Evolutionary conservation across 2,888 invertebrate species (phyloP).

Genomic region (Eudiplozoon nipponicum): DNA sequence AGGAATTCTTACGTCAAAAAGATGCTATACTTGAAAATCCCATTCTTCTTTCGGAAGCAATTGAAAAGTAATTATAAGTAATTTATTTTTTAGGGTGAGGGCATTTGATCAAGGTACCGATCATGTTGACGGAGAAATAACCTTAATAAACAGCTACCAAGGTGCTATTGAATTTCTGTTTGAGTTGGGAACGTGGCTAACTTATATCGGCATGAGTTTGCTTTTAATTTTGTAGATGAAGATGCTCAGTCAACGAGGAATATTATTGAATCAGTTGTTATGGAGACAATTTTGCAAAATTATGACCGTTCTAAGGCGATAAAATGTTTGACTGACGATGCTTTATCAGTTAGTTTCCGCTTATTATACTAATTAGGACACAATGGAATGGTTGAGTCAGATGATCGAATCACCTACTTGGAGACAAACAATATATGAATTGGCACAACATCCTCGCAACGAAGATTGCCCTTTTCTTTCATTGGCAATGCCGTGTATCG

Average conservation of each 20-base stretch:
- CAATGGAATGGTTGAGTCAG: conserved; percentile 11
- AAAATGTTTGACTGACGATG: neutral
- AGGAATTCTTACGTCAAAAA: conserved; percentile 1
- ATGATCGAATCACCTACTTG: conserved; percentile 13
- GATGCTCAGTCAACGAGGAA: neutral
- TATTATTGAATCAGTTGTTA: conserved; percentile 2
- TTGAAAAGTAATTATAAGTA: neutral
- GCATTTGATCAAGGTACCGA: neutral
- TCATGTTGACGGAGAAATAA: neutral
- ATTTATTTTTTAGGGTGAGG: neutral
- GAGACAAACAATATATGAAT: conserved; percentile 11
- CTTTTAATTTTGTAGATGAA: neutral
- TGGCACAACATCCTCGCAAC: conserved; percentile 10
- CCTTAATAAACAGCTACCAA: neutral
- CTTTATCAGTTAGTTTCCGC: neutral
- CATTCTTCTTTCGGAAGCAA: neutral
- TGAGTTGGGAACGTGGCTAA: conserved; percentile 2
- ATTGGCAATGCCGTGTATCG: conserved; percentile 13
- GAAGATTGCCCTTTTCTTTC: conserved; percentile 14
- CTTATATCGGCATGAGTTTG: neutral
- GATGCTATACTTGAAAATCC: neutral
- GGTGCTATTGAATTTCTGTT: conserved; percentile 3
- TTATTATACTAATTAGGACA: neutral
- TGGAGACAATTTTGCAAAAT: conserved; percentile 2
- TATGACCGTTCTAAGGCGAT: neutral